Evolutionary conservation across 2,797 vertebrate genomes (phyloP).

Genomic region (Phalanger gymnotis): DNA sequence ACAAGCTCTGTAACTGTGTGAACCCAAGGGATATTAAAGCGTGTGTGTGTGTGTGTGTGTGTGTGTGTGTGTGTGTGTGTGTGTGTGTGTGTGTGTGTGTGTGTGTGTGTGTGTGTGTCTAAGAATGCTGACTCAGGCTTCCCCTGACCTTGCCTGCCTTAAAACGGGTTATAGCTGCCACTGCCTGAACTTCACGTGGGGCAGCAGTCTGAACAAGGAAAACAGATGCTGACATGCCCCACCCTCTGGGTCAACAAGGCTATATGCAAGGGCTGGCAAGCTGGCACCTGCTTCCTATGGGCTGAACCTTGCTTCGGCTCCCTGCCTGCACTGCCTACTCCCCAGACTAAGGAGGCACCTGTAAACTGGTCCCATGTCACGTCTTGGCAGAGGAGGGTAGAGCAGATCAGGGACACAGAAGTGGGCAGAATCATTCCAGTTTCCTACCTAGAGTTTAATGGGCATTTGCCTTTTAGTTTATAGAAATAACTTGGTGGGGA

Average conservation of each 20-base stretch:
- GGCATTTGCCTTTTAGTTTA: not conserved
- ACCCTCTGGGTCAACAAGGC: not conserved
- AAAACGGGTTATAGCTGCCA: not conserved
- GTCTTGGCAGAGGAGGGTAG: not conserved
- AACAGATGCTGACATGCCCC: not conserved
- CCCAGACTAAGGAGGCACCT: not conserved
- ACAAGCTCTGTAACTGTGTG: not conserved
- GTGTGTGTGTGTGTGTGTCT: not conserved
- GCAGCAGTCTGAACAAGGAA: not conserved
- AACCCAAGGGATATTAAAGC: not conserved
- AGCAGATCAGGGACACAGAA: not conserved
- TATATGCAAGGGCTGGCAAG: not conserved
- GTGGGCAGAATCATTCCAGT: not conserved
- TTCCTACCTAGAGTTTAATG: not conserved
- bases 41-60: not conserved
- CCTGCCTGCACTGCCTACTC: not conserved
- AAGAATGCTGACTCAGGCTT: not conserved
- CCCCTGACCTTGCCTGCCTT: not conserved
- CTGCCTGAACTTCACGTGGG: not conserved
- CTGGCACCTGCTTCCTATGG: not conserved
- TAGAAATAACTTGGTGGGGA: not conserved
- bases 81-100: no score
- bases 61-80: not conserved
- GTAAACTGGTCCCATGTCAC: not conserved
- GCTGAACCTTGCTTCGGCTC: not conserved